These are phyloP conservation scores for Adrianichthys oophorus DNA, from an alignment of 2,797 vertebrate genomes.

Conservation along the genomic window DNA sequence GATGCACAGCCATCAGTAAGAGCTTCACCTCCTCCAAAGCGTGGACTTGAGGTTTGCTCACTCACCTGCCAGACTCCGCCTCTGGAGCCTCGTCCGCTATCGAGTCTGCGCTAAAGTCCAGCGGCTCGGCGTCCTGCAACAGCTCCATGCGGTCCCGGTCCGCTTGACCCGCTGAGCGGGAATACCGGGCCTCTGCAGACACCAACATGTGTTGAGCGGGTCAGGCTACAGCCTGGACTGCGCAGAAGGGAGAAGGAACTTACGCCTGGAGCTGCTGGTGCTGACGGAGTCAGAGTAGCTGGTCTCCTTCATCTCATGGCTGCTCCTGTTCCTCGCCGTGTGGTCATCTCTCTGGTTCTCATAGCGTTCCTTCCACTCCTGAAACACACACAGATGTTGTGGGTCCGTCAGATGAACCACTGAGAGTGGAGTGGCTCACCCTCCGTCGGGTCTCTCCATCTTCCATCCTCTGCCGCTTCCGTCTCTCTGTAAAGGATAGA, in stretches of 20 bases:
- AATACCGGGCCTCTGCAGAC: conserved; percentile 83
- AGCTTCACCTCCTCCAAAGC: not conserved
- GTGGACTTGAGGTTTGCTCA: not conserved
- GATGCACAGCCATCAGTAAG: no score
- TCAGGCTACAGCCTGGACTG: no score
- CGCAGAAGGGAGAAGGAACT: conserved; percentile 40
- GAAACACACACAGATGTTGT: conserved; percentile 7
- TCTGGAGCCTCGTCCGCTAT: conserved; percentile 86
- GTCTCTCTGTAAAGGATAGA: conserved; percentile 82
- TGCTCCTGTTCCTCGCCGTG: conserved; percentile 82
- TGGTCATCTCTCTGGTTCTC: conserved; percentile 86
- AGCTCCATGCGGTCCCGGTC: conserved; percentile 92
- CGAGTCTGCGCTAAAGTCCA: conserved; percentile 91
- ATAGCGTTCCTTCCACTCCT: conserved; percentile 97
- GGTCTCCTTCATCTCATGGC: conserved; percentile 89
- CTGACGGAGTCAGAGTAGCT: conserved; percentile 82
- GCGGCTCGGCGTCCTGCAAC: conserved; percentile 91
- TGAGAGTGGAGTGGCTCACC: conserved; percentile 71
- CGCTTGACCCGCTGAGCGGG: conserved; percentile 77
- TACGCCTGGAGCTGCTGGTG: conserved; percentile 76
- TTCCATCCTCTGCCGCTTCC: conserved; percentile 91
- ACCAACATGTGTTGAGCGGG: not conserved
- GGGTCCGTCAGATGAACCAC: no score
- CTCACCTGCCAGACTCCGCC: conserved; percentile 81
- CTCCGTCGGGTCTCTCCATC: conserved; percentile 93